These are phyloP conservation scores for Akabosia matsudoensis DNA, from an alignment of 1,140 invertebrate species.

Conservation along the genomic window DNA sequence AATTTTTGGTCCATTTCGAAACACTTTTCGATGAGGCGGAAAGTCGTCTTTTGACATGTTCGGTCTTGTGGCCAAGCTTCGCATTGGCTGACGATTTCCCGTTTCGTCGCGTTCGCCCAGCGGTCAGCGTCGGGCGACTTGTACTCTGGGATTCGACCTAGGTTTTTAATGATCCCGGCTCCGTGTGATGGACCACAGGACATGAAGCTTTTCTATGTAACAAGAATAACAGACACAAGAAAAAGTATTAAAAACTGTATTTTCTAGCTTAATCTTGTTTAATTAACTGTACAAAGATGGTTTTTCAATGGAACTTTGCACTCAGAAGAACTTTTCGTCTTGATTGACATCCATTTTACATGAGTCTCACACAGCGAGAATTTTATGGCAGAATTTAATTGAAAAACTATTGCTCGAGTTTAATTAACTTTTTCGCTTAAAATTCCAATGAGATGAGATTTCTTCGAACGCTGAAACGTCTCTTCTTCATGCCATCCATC, in stretches of 20 bases:
- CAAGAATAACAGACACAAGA: not conserved
- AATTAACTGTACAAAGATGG: too few species aligned
- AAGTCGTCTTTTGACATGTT: constrained; percentile 30
- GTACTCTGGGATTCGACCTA: constrained; percentile 17
- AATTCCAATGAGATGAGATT: too few species aligned
- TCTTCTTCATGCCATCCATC: not conserved
- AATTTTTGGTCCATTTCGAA: constrained; percentile 33
- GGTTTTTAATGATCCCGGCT: constrained; percentile 13
- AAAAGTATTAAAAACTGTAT: too few species aligned
- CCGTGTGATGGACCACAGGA: constrained; percentile 31
- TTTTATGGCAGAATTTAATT: too few species aligned
- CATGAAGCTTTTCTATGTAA: constrained; percentile 27
- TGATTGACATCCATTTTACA: too few species aligned
- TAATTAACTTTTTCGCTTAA: constrained; percentile 20
- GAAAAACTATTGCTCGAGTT: too few species aligned
- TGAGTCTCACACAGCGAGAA: too few species aligned
- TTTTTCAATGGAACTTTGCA: too few species aligned
- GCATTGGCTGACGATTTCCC: constrained; percentile 25
- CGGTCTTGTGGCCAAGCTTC: constrained; percentile 19
- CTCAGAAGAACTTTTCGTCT: too few species aligned
- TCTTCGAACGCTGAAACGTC: too few species aligned
- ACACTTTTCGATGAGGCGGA: constrained; percentile 31
- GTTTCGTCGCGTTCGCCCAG: constrained; percentile 23
- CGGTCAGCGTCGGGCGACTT: constrained; percentile 5
- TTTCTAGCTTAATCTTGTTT: too few species aligned